Conservation (phyloP, 2,888 invertebrate genomes). For the Clepsis dumicolana region DNA sequence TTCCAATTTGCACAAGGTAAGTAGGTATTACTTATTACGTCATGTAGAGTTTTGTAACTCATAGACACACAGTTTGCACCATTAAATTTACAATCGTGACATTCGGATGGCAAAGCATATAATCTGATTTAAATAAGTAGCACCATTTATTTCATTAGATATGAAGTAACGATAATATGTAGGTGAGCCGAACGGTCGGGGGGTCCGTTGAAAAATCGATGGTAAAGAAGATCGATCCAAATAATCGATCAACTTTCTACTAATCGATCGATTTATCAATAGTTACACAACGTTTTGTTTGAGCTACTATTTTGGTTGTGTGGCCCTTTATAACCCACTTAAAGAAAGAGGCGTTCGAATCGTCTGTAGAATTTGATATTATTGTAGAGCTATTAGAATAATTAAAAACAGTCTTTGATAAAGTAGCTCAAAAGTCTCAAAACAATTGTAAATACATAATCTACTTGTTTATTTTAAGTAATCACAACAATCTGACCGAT, state of each 20-base stretch:
- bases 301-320: constrained; percentile 29
- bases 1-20: no score
- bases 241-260: constrained; percentile 41
- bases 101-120: constrained; percentile 14
- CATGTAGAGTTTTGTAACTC: neutral
- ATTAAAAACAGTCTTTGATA: no score
- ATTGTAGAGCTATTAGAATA: no score
- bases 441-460: no score
- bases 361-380: no score
- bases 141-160: constrained; percentile 19
- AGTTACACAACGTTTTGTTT: constrained; percentile 34
- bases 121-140: constrained; percentile 38
- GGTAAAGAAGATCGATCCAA: constrained; percentile 36
- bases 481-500: no score
- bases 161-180: constrained; percentile 38
- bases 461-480: no score
- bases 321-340: neutral
- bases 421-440: no score
- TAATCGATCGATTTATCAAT: constrained; percentile 43
- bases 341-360: neutral
- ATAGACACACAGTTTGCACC: neutral
- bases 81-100: constrained; percentile 20
- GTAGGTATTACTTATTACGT: no score
- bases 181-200: constrained; percentile 34
- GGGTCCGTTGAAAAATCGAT: constrained; percentile 36